Percentiles rank a stretch among this genome's conserved stretches.
These are phyloP conservation scores for Tupiocoris notatus DNA, from an alignment of 2,888 invertebrate species.

Conservation along the genomic window DNA sequence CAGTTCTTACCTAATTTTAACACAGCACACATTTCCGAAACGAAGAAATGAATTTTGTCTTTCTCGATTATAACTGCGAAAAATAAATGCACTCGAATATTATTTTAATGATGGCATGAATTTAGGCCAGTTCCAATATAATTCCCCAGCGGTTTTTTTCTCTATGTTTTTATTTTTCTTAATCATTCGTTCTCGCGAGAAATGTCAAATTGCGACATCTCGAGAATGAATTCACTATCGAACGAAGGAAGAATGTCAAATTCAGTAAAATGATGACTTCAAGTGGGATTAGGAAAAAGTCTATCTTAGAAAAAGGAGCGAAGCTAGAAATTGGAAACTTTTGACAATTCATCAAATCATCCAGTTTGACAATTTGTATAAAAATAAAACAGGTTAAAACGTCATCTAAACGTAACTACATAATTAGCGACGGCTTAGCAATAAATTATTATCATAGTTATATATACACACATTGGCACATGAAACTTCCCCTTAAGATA, in stretches of 20 bases:
- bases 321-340: conserved; percentile 7
- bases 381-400: conserved; percentile 38
- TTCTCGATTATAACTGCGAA: conserved; percentile 53
- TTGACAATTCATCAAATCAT: neutral
- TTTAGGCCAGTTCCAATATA: conserved; percentile 30
- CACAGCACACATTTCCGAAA: conserved; percentile 54
- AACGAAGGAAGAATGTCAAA: neutral
- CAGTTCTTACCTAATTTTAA: conserved; percentile 49
- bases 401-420: conserved; percentile 13
- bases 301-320: conserved; percentile 4
- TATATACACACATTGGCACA: conserved; percentile 48
- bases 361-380: neutral
- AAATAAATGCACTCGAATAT: conserved; percentile 44
- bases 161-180: conserved; percentile 7
- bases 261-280: neutral
- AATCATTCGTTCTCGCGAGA: neutral
- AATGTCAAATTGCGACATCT: too few relatives aligned
- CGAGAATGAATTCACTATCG: too few relatives aligned
- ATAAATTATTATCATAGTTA: conserved; percentile 39
- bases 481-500: conserved; percentile 49
- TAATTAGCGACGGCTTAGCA: conserved; percentile 13
- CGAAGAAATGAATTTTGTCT: conserved; percentile 50
- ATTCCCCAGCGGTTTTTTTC: neutral
- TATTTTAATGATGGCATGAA: conserved; percentile 40
- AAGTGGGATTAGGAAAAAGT: neutral